phyloP scores from a whole-genome alignment of 2,888 invertebrate species.

The Caenorhabditis parvicauda region DNA sequence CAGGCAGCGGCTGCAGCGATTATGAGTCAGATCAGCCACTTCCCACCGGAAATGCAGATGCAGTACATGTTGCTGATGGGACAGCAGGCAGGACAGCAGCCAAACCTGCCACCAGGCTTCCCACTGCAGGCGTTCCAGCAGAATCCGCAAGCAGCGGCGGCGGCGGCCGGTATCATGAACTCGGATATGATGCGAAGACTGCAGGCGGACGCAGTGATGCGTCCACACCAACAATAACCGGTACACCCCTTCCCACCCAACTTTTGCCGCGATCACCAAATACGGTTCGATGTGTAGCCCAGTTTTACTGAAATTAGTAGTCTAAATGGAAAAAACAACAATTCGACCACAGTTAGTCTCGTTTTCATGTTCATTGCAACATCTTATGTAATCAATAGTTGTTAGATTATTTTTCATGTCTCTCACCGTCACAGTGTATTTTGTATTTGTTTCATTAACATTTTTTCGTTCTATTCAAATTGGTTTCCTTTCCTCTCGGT shows the following conservation, averaged over 20 bases:
- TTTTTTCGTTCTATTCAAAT: neutral
- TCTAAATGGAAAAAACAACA: too few relatives aligned
- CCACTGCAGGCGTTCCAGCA: neutral
- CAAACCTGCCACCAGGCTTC: too few relatives aligned
- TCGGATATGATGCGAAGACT: constrained; percentile 26
- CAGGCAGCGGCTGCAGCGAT: constrained; percentile 13
- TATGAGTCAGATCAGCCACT: neutral
- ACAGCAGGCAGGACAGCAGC: neutral
- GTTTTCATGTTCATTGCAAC: too few relatives aligned
- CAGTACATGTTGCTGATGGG: constrained; percentile 2
- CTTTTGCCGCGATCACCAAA: too few relatives aligned
- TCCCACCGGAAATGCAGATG: constrained; percentile 1
- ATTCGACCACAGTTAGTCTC: too few relatives aligned
- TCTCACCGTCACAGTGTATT: neutral
- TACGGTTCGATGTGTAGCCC: too few relatives aligned
- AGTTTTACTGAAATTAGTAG: too few relatives aligned
- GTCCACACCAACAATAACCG: constrained; percentile 13
- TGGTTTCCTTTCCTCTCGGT: neutral
- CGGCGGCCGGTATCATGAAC: neutral
- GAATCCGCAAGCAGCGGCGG: neutral
- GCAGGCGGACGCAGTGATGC: constrained; percentile 8
- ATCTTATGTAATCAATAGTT: too few relatives aligned
- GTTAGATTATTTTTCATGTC: neutral
- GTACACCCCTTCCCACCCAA: neutral
- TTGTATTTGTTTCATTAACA: constrained; percentile 2